Conservation (phyloP, 1,140 invertebrate genomes). For the Danaus melanippus region DNA sequence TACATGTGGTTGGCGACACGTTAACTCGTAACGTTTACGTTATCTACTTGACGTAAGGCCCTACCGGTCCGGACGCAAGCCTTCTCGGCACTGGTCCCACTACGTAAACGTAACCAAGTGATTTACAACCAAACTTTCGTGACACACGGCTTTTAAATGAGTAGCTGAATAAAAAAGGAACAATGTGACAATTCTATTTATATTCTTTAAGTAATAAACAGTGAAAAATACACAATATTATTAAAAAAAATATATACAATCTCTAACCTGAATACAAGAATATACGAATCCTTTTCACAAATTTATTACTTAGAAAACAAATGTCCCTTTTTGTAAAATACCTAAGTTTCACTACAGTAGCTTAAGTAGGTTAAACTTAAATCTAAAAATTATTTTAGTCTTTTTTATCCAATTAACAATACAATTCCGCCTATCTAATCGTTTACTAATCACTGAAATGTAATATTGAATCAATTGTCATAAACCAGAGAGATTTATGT, state of each 20-base stretch:
- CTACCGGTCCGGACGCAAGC: slow-evolving; percentile 30
- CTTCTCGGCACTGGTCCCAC: slow-evolving; percentile 43
- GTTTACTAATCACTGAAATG: slow-evolving; percentile 12
- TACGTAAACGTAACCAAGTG: slow-evolving; percentile 39
- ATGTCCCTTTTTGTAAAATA: too few relatives aligned
- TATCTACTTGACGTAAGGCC: slow-evolving; percentile 12
- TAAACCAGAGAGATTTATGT: slow-evolving; percentile 17
- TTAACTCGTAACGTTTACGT: slow-evolving; percentile 23
- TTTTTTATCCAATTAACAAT: not conserved
- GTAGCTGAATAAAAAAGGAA: slow-evolving; percentile 42
- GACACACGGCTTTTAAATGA: slow-evolving; percentile 46
- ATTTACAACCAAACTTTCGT: slow-evolving; percentile 56
- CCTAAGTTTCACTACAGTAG: too few relatives aligned
- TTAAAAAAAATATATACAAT: too few relatives aligned
- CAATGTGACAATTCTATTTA: slow-evolving; percentile 28
- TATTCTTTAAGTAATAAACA: not conserved
- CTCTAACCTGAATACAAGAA: too few relatives aligned
- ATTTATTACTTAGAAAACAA: too few relatives aligned
- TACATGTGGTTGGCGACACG: slow-evolving; percentile 26
- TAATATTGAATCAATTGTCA: slow-evolving; percentile 20
- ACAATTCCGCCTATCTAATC: slow-evolving; percentile 2
- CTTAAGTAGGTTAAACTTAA: too few relatives aligned
- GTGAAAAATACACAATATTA: too few relatives aligned
- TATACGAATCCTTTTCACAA: too few relatives aligned
- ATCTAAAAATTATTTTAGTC: too few relatives aligned